phyloP scores from a whole-genome alignment of 2,797 vertebrate genomes.

The Trachops cirrhosus region DNA sequence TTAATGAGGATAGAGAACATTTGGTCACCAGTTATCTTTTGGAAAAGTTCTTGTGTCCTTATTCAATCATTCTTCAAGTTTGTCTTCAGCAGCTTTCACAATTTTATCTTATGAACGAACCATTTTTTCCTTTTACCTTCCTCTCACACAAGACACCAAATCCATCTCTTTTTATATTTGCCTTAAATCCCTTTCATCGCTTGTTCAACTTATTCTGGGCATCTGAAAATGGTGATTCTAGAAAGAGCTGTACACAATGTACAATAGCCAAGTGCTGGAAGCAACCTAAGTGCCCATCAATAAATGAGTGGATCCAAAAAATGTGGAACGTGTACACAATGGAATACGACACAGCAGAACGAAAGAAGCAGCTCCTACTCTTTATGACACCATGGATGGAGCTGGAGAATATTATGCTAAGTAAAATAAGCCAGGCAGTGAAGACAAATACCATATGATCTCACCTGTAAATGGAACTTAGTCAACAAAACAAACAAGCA shows the following conservation, averaged over 20 bases:
- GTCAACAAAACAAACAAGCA: too few relatives aligned
- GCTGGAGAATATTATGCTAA: too few relatives aligned
- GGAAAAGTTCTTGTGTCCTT: conserved; percentile 25
- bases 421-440: too few relatives aligned
- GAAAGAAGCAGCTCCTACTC: too few relatives aligned
- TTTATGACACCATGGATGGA: too few relatives aligned
- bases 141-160: conserved; percentile 11
- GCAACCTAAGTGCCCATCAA: too few relatives aligned
- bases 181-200: not conserved
- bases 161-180: not conserved
- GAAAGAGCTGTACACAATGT: not conserved
- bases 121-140: conserved; percentile 50
- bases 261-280: too few relatives aligned
- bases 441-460: too few relatives aligned
- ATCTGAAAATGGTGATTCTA: conserved; percentile 24
- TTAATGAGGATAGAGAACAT: conserved; percentile 64
- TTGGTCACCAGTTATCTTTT: conserved; percentile 46
- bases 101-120: conserved; percentile 32
- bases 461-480: too few relatives aligned
- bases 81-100: not conserved
- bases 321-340: too few relatives aligned
- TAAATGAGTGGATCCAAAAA: too few relatives aligned
- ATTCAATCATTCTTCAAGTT: conserved; percentile 53
- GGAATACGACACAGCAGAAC: too few relatives aligned
- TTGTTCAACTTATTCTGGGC: not conserved